These are phyloP conservation scores for Apis florea DNA, from an alignment of 1,140 invertebrate genomes.

Conservation along the genomic window DNA sequence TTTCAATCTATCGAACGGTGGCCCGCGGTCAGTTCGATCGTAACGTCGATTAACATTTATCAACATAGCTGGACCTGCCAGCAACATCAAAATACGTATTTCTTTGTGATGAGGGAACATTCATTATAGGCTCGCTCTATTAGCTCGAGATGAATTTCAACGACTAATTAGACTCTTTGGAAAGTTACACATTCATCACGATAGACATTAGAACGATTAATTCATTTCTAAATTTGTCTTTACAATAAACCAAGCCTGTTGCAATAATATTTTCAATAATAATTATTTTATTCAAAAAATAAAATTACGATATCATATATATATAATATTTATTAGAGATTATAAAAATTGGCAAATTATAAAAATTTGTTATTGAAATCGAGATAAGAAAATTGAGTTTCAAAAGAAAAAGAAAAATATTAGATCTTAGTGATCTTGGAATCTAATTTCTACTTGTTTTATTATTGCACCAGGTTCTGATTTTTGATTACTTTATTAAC, in stretches of 20 bases:
- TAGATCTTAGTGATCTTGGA: background rate
- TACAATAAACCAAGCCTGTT: background rate
- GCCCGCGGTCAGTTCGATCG: conserved; percentile 9
- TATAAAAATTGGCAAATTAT: background rate
- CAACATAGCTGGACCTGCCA: conserved; percentile 52
- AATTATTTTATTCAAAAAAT: background rate
- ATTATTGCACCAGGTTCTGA: background rate
- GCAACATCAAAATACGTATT: conserved; percentile 42
- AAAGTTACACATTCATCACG: conserved; percentile 26
- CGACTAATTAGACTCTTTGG: conserved; percentile 26
- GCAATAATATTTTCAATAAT: background rate
- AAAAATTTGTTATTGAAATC: background rate
- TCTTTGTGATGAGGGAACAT: conserved; percentile 11
- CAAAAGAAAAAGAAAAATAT: background rate
- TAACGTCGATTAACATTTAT: conserved; percentile 37
- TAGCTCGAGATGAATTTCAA: background rate
- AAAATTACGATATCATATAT: no score
- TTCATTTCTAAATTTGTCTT: background rate
- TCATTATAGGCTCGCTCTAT: conserved; percentile 19
- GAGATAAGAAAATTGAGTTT: background rate
- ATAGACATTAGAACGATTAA: conserved; percentile 22
- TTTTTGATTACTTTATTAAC: background rate
- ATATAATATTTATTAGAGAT: no score
- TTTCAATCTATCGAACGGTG: conserved; percentile 18
- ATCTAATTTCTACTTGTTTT: no score